Evolutionary conservation across 1,140 invertebrate species (phyloP), one percentile per base, ranked within the genome.

Genomic region (Formica selysi): DNA sequence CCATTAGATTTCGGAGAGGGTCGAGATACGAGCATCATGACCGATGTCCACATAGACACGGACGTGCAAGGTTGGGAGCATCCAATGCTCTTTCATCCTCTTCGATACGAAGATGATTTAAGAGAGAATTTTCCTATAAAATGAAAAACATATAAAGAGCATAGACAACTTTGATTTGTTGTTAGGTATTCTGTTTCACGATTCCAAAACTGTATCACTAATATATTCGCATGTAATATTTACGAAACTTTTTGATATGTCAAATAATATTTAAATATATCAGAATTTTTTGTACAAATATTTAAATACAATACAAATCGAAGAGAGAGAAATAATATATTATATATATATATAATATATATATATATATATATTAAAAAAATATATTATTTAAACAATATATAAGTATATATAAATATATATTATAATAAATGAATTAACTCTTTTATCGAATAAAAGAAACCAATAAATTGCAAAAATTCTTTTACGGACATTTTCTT

Each of bases 1-100:
- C 79, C 81, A 76, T 71, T 87, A 79, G 59, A 87, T 85, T 91
- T 57, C 22, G 41, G 86, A 65, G 65, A 51, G 57, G 67, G 59
- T 29, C 73, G 70, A 61, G 79, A 61, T n/a, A 51, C 13, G 65
- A 86, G 26, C 22, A 26, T 67, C 76, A 36, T 81, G 84, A 81
- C 59, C 64, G 19, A 68, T 80, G 84, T 59, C 16, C 51, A 67
- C 36, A 62, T 36, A 68, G 76, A 61, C 36, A 26, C 36, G 7
- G 16, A 36, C 4, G 36, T 44, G 32, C 26, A 13, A 84, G 81
- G 51, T 80, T 51, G 41, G 76, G 64, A 70, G 32, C 76, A 29
- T 70, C 16, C 36, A 0, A 70, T 13, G 32, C 48, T 67, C 8
- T 54, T 16, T n/a, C 32, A 32, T 68, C n/a, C 32, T 38, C 41